Percentiles rank a stretch among this genome's conserved stretches.
These are phyloP conservation scores for Diploscapter pachys DNA, from an alignment of 1,140 invertebrate genomes.

Conservation along the genomic window DNA sequence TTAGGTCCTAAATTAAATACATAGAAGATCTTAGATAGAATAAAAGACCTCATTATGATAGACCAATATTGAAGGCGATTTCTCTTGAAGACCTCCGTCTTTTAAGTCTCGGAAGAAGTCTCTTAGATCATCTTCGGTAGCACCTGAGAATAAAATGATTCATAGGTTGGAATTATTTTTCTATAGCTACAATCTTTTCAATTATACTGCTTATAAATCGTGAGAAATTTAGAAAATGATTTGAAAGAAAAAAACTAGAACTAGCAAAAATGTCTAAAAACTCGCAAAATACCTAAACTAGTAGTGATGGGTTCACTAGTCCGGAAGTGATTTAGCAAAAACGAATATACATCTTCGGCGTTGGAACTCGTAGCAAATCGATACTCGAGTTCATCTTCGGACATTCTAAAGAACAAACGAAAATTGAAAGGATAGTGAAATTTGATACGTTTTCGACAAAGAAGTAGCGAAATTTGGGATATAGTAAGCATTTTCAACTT, in stretches of 20 bases:
- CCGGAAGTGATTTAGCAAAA: constrained; percentile 23
- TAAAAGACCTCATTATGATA: constrained; percentile 14
- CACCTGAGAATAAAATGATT: constrained; percentile 4
- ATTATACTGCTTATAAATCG: background rate
- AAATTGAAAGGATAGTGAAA: too few relatives aligned
- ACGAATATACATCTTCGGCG: constrained; percentile 2
- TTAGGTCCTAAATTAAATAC: constrained; percentile 1
- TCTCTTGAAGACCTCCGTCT: constrained; percentile 16
- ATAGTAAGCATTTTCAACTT: too few relatives aligned
- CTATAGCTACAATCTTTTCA: background rate
- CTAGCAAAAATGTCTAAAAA: constrained; percentile 1
- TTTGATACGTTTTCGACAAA: too few relatives aligned
- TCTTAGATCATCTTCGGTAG: constrained; percentile 21
- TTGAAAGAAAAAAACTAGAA: background rate
- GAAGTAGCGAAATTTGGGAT: too few relatives aligned
- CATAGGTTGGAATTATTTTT: background rate
- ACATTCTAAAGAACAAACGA: too few relatives aligned
- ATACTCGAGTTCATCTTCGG: too few relatives aligned
- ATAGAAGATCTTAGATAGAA: background rate
- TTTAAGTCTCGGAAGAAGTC: constrained; percentile 26
- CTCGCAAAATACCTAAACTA: constrained; percentile 1
- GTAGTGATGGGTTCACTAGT: constrained; percentile 23
- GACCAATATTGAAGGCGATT: constrained; percentile 14
- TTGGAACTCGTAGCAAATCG: background rate
- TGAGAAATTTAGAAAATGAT: background rate